Evolutionary conservation across 2,797 vertebrate genomes (phyloP).

Genomic region (Heliangelus exortis): DNA sequence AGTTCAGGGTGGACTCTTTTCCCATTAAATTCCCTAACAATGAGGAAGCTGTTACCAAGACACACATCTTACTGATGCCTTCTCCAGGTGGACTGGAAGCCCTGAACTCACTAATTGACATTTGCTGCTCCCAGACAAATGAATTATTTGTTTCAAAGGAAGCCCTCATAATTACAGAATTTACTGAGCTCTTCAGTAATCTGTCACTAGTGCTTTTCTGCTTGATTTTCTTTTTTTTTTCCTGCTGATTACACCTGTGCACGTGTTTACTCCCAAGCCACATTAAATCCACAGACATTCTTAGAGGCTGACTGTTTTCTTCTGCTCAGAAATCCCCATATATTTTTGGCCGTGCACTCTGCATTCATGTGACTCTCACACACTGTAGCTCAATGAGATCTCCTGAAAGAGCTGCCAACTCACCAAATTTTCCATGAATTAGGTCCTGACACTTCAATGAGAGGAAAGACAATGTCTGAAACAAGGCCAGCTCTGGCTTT

Average conservation of each 20-base stretch:
- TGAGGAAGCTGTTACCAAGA: conserved; percentile 46
- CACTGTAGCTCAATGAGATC: conserved; percentile 81
- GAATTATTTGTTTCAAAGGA: conserved; percentile 46
- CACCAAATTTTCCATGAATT: conserved; percentile 86
- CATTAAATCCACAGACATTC: conserved; percentile 66
- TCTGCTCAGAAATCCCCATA: conserved; percentile 59
- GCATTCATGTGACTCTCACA: conserved; percentile 79
- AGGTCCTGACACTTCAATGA: conserved; percentile 87
- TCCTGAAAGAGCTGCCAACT: conserved; percentile 82
- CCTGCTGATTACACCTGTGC: conserved; percentile 74
- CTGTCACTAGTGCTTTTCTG: background rate
- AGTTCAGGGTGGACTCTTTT: background rate
- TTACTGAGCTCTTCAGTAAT: background rate
- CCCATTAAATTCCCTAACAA: conserved; percentile 20
- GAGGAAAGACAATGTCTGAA: conserved; percentile 86
- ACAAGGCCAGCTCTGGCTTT: conserved; percentile 81
- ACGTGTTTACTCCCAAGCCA: conserved; percentile 58
- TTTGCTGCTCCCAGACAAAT: background rate
- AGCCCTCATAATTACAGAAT: conserved; percentile 17
- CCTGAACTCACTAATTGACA: conserved; percentile 1
- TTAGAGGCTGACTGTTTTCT: conserved; percentile 66
- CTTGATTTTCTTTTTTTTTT: background rate
- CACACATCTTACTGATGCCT: conserved; percentile 39
- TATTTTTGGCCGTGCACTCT: conserved; percentile 68
- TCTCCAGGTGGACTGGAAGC: conserved; percentile 60